These are phyloP conservation scores for Eubasilissa regina DNA, from an alignment of 1,140 invertebrate genomes.

Conservation along the genomic window DNA sequence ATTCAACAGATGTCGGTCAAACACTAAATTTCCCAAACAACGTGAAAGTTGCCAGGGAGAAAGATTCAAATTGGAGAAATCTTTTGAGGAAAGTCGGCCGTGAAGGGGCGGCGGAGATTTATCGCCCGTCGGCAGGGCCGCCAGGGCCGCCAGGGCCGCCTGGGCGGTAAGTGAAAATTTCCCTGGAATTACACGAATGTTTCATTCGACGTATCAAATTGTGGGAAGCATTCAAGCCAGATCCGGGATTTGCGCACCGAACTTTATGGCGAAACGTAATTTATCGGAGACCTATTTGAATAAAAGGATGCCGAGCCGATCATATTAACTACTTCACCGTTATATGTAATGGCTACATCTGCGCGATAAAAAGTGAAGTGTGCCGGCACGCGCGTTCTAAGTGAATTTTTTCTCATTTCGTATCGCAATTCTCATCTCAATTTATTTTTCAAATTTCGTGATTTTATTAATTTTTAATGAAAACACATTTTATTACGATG, in stretches of 20 bases:
- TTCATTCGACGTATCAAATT: constrained; percentile 10
- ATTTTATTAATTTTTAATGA: too few relatives aligned
- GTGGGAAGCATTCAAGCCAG: neutral
- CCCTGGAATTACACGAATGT: neutral
- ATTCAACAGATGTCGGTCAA: constrained; percentile 40
- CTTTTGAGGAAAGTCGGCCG: constrained; percentile 2
- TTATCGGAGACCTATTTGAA: neutral
- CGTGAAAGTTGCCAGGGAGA: constrained; percentile 2
- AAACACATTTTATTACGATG: too few relatives aligned
- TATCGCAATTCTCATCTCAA: too few relatives aligned
- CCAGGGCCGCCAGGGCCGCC: neutral
- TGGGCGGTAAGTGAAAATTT: constrained; percentile 21
- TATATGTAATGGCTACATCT: too few relatives aligned
- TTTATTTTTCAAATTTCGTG: too few relatives aligned
- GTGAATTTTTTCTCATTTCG: too few relatives aligned
- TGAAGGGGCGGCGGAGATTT: constrained; percentile 9
- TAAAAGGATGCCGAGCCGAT: neutral
- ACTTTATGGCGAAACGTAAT: constrained; percentile 8
- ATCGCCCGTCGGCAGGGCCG: neutral
- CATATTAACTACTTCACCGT: too few relatives aligned
- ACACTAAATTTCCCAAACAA: constrained; percentile 35
- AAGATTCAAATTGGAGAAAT: constrained; percentile 32
- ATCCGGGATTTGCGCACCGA: neutral
- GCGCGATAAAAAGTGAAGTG: too few relatives aligned
- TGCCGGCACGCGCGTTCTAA: too few relatives aligned